Evolutionary conservation across 2,113 vertebrate genomes (phyloP), one percentile per base, ranked within the genome.

Genomic region (Lanius ludovicianus): DNA sequence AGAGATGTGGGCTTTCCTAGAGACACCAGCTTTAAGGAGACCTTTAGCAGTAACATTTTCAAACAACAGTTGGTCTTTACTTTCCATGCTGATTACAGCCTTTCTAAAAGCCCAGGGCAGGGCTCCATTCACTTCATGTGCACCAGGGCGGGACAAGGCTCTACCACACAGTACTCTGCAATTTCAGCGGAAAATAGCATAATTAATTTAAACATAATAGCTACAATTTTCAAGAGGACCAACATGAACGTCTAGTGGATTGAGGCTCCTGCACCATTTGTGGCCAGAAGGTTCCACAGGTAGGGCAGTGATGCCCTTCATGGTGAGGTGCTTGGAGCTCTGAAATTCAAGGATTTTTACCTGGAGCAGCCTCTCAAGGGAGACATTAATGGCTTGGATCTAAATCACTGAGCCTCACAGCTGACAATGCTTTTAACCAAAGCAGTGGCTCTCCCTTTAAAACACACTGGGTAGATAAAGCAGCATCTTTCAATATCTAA

Each of bases 121-220:
- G n/a, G 50, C 49, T 71, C 18, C 77, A n/a, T 47, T 56, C 84
- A 76, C 74, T 62, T 33, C 0, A 0, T 15, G 55, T n/a, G 37
- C 23, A 10, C 57, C 0, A 1, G 65, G 73, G 69, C 50, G 39
- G 87, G 87, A 56, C 74, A 71, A 79, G 46, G 53, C 37, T 57
- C 53, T 44, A 60, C 83, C 16, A 3, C 37, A 16, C 25, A 49
- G n/a, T 55, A 41, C 74, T 73, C 65, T 57, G 50, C 70, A 87
- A 79, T 91, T 95, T 62, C 25, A 2, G 33, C 37, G 50, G 53
- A 93, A 96, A 91, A 75, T 0, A 73, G 33, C 64, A 23, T 82
- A 56, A 96, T 95, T 97, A 90, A 96, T 91, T 95, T 95, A 78
- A 87, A 55, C 65, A 31, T 73, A 87, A 96, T 89, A 85, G 81